Percentiles rank a stretch among this genome's conserved stretches.
phyloP scores from a whole-genome alignment of 2,113 vertebrate species.

The Gobio gobio region DNA sequence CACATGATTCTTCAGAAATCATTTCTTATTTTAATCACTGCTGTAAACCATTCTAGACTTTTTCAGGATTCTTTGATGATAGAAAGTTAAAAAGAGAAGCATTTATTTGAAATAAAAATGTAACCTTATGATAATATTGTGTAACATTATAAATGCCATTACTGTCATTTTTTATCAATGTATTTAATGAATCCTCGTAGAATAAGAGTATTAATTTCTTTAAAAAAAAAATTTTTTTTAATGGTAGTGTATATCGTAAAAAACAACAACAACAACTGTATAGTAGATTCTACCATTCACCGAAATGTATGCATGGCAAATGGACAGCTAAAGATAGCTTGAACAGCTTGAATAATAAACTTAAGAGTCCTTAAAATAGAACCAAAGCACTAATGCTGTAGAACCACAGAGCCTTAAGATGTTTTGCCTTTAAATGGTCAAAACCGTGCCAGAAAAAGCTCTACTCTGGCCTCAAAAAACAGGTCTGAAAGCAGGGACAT shows the following conservation, averaged over 20 bases:
- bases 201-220: too few relatives aligned
- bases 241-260: too few relatives aligned
- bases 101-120: too few relatives aligned
- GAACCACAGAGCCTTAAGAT: neutral
- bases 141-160: neutral
- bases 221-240: too few relatives aligned
- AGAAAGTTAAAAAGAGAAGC: neutral
- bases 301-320: neutral
- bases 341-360: neutral
- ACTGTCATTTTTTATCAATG: neutral
- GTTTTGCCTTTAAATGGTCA: neutral
- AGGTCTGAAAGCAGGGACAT: conserved; percentile 11
- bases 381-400: neutral
- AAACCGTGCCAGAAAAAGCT: neutral
- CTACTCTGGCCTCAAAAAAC: neutral
- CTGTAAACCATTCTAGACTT: too few relatives aligned
- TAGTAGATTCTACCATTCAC: neutral
- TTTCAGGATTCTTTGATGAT: too few relatives aligned
- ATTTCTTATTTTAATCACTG: too few relatives aligned
- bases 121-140: neutral
- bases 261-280: too few relatives aligned
- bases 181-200: neutral
- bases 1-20: too few relatives aligned
- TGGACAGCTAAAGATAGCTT: neutral
- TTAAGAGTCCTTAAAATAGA: conserved; percentile 14